Evolutionary conservation across 2,888 invertebrate species (phyloP), one percentile per base, ranked within the genome.

Genomic region (Mythimna impura): DNA sequence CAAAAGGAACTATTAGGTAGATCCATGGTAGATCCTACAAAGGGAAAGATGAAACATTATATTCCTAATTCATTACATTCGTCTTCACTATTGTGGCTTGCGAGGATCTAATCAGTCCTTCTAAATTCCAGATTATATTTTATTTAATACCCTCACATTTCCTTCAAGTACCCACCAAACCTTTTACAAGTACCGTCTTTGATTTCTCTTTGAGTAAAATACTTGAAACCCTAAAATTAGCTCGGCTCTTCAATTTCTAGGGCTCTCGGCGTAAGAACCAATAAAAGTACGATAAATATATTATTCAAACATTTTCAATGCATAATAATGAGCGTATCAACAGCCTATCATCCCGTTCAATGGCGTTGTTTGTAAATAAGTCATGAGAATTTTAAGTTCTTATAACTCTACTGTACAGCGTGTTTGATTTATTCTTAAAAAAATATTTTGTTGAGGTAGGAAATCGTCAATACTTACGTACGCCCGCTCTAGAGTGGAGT

Each of bases 241-340:
- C 76, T 63, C 43, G 34, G 30, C 55, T 80, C 62, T 83, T 71
- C 61, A 80, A 80, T 68, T 54, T 83, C 67, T 83, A 83, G 76
- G 65, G 67, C 47, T 75, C 71, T 83, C 34, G 7, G 55, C 57
- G 58, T 80, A 66, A 81, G 67, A 81, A 54, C 66, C 76, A 71
- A 47, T 75, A 75, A 71, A 75, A 74, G 75, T 75, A 74, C 84
- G 81, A 81, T 80, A 80, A 81, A 81, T 83, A 68, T 71, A 80
- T 81, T 83, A 80, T 83, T 83, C 81, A 83, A 79, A 75, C 55
- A 80, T 80, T 81, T 81, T 81, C 81, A 80, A 81, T 81, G 81
- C 81, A 81, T 81, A 81, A 68, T 81, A 71, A 81, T 83, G 80
- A 81, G 81, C 57, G 75, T 83, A 75, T 80, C 66, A 73, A 67